Evolutionary conservation across 2,888 invertebrate species (phyloP).

Genomic region (Erannis defoliaria): DNA sequence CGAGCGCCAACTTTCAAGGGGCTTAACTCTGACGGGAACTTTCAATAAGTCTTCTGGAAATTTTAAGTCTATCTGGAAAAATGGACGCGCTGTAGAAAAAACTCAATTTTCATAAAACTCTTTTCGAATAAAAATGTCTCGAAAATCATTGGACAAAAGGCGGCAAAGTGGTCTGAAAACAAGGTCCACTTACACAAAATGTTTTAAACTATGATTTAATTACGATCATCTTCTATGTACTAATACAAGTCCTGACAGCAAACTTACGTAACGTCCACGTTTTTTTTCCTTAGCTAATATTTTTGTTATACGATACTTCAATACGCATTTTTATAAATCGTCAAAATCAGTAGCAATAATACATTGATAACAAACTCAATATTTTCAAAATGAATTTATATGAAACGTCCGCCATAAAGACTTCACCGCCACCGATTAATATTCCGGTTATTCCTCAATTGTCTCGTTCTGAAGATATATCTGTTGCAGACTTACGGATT

Average conservation of each 20-base stretch:
- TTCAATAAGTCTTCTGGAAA: conserved; percentile 40
- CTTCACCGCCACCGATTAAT: conserved; percentile 68
- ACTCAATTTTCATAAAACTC: no score
- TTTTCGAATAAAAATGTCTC: no score
- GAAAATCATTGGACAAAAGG: no score
- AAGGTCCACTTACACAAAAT: no score
- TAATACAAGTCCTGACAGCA: no score
- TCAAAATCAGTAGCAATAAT: neutral
- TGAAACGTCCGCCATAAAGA: conserved; percentile 51
- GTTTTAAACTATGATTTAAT: no score
- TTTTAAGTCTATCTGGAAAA: conserved; percentile 11
- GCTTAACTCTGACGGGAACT: conserved; percentile 37
- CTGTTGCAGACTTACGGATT: conserved; percentile 78
- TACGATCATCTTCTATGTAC: no score
- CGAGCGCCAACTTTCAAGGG: conserved; percentile 36
- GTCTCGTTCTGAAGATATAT: conserved; percentile 81
- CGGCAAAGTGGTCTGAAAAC: no score
- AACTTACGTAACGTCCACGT: no score
- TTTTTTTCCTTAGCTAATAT: no score
- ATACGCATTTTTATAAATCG: neutral
- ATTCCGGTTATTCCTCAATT: conserved; percentile 80
- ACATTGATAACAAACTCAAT: neutral
- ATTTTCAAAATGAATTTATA: conserved; percentile 41
- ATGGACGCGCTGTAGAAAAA: neutral
- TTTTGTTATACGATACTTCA: no score